These are phyloP conservation scores for Myoxocephalus aenaeus DNA, from an alignment of 2,797 vertebrate genomes.

Conservation along the genomic window DNA sequence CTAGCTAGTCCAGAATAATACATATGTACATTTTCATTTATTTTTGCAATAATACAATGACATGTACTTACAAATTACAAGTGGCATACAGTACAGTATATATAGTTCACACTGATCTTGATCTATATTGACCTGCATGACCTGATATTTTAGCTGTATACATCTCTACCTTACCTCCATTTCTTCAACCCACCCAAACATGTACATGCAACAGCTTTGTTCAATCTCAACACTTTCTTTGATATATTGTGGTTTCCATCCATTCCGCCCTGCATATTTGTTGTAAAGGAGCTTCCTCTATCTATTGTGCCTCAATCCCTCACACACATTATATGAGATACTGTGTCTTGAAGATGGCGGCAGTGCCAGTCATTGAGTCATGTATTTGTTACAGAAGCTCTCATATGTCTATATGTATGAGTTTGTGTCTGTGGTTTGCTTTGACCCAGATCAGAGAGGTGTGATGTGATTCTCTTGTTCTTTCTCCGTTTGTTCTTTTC, in stretches of 20 bases:
- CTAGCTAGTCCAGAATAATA: conserved; percentile 4
- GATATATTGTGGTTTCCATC: conserved; percentile 21
- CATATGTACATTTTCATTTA: background rate
- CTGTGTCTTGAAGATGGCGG: conserved; percentile 32
- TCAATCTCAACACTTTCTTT: conserved; percentile 17
- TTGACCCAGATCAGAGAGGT: conserved; percentile 66
- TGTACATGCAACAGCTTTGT: conserved; percentile 9
- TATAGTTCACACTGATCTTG: background rate
- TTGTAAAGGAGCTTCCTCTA: conserved; percentile 36
- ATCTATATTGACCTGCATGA: conserved; percentile 5
- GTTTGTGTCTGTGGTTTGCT: conserved; percentile 37
- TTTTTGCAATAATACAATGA: conserved; percentile 4
- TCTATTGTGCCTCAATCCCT: conserved; percentile 33
- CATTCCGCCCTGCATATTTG: conserved; percentile 21
- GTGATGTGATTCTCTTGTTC: conserved; percentile 47
- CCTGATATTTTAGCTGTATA: background rate
- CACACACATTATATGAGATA: conserved; percentile 4
- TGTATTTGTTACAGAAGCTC: conserved; percentile 38
- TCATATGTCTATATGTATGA: conserved; percentile 27
- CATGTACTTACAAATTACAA: background rate
- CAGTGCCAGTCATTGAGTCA: conserved; percentile 36
- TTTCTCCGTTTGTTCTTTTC: conserved; percentile 37
- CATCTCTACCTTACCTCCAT: conserved; percentile 16
- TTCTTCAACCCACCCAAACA: conserved; percentile 2
- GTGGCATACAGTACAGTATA: background rate